Conservation (phyloP, 53 echinoderm and acorn worm species). For the Paracentrotus lividus region DNA sequence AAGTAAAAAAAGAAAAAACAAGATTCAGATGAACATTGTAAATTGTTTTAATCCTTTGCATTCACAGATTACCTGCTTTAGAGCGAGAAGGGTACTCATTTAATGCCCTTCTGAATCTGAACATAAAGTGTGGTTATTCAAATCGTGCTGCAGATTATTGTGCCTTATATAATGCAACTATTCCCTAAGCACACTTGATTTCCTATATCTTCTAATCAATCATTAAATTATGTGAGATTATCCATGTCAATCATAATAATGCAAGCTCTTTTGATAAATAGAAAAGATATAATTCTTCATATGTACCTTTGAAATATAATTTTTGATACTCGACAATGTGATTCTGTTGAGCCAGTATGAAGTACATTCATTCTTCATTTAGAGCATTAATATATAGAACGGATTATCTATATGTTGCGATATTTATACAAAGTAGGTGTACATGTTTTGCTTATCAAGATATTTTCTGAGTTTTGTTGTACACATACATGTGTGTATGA, state of each 20-base stretch:
- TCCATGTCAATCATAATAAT: background rate
- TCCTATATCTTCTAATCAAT: background rate
- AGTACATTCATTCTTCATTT: background rate
- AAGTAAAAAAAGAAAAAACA: background rate
- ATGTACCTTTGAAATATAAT: background rate
- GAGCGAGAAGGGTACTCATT: too few relatives aligned
- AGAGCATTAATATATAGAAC: constrained; percentile 7
- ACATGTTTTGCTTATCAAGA: constrained; percentile 1
- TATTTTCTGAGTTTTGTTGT: constrained; percentile 18
- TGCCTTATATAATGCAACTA: background rate
- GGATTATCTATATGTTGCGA: constrained; percentile 29
- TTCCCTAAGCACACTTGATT: constrained; percentile 3
- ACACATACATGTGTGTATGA: too few relatives aligned
- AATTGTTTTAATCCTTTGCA: background rate
- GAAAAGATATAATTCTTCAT: background rate
- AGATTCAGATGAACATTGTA: background rate
- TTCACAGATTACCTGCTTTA: too few relatives aligned
- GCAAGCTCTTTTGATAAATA: background rate
- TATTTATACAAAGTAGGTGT: constrained; percentile 6
- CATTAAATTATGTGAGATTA: background rate
- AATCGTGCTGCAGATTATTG: constrained; percentile 20
- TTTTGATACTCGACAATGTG: background rate
- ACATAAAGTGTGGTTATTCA: background rate
- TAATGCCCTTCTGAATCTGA: too few relatives aligned
- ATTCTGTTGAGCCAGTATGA: background rate